Evolutionary conservation across 2,113 vertebrate species (phyloP), one percentile per base, ranked within the genome.

Genomic region (Nematolebias whitei): DNA sequence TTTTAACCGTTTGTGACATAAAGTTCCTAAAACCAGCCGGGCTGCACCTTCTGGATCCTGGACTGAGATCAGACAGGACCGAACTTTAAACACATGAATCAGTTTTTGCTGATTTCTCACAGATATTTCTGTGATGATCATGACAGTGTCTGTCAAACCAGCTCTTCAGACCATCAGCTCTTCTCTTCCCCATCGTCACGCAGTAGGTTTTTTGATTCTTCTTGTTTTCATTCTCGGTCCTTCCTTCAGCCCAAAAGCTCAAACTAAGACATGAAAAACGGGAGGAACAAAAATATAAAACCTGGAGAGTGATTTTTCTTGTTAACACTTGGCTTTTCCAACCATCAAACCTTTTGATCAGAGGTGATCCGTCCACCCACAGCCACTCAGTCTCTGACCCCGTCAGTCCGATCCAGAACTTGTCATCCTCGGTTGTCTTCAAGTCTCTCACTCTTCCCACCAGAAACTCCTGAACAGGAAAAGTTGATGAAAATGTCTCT

Each of bases 381-480:
- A 73, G 2, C 87, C 87, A 90, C 0, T 1, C 7, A 0, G 0
- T 22, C 0, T 89, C 53, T 0, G 9, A 40, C 41, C 88, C 86
- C 1, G 84, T 90, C 70, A 89, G 83, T 47, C 88, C 82, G 14
- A 89, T 88, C 85, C 88, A 91, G 80, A 87, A 87, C 40, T 26
- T 79, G 47, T 2, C 0, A 0, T 0, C 0, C 47, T 74, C 71
- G n/a, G n/a, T n/a, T n/a, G n/a, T n/a, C n/a, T n/a, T n/a, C 18
- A 45, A 35, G 0, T 0, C 0, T 7, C 0, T 47, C n/a, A 85
- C 0, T 32, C 0, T 20, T 0, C 0, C 0, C 9, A 4, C 10
- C 20, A 89, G 53, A 52, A 85, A 88, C 0, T 0, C 1, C 86
- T 90, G 12, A 18, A 2, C 13, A 50, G 9, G 4, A n/a, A n/a